Evolutionary conservation across 2,113 vertebrate species (phyloP).

Genomic region (Elanus axillaris): DNA sequence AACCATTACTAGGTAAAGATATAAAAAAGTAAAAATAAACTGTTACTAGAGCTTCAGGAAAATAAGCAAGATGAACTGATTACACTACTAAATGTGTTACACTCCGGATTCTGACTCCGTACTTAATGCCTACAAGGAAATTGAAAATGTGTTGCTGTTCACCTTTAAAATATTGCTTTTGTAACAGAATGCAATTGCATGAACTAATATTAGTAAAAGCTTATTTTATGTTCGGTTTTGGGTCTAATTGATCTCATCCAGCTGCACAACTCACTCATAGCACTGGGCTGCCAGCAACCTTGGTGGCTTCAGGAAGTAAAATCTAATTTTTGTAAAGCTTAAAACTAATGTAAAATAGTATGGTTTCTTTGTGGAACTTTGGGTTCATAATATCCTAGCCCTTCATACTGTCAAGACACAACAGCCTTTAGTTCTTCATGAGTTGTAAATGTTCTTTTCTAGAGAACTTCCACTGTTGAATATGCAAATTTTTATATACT

Average conservation of each 20-base stretch:
- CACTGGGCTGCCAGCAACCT: neutral
- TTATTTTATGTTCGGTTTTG: neutral
- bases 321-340: neutral
- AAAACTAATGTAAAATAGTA: conserved; percentile 7
- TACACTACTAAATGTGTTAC: neutral
- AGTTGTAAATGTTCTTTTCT: neutral
- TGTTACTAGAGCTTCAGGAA: neutral
- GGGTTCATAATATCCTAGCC: neutral
- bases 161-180: conserved; percentile 1
- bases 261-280: neutral
- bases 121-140: neutral
- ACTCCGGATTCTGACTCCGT: neutral
- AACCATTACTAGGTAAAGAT: neutral
- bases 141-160: neutral
- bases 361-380: too few relatives aligned
- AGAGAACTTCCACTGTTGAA: neutral
- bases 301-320: neutral
- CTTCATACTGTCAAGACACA: neutral
- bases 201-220: conserved; percentile 15
- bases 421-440: neutral
- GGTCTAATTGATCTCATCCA: conserved; percentile 8
- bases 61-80: neutral
- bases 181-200: neutral
- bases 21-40: neutral
- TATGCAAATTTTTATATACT: neutral